Base-by-base conservation (phyloP, 2,888 invertebrate genomes). In the Drosophila mayaguana region DNA sequence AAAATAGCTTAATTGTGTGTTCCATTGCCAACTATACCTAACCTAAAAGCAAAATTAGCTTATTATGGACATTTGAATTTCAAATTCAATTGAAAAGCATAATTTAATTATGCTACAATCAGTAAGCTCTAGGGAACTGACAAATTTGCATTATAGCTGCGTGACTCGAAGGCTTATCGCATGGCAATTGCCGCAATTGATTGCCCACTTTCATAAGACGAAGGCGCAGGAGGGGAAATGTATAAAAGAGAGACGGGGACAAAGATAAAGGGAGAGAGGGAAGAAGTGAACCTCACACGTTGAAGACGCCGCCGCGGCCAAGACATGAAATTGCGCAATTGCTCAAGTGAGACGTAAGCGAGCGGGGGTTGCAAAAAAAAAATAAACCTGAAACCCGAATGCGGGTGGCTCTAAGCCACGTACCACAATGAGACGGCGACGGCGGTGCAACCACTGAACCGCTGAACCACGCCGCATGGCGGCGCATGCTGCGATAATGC, bases 401-500 rank as follows among this genome's bases (percentile, higher is more conserved):
- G 84, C 89, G 89, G 84, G 84, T 66, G 84, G 64, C 62, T 75
- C 48, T 66, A 22, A 38, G 81, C 69, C 65, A 77, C 72, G 67
- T 55, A 34, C 66, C 61, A 57, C n/a, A 48, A 32, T 20, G 48
- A 32, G n/a, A 46, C 25, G 46, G 25, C 46, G 16, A 22, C 43
- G 25, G 38, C 45, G 25, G 38, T 40, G 43, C 50, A 53, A 40
- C 61, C 38, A 46, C 25, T 22, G 32, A 40, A 36, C 54, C 54
- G 20, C n/a, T 18, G 53, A 22, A 34, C 42, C 53, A 45, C 36
- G 43, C 38, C n/a, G 32, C 12, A 12, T n/a, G 54, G 25, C 55
- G 59, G 72, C 63, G 88, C 84, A 84, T 84, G 89, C 84, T 84
- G 84, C 87, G 84, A 89, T 89, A 84, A 84, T 84, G 82, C 89